phyloP scores from a whole-genome alignment of 2,888 invertebrate genomes.

The Seira musarum region DNA sequence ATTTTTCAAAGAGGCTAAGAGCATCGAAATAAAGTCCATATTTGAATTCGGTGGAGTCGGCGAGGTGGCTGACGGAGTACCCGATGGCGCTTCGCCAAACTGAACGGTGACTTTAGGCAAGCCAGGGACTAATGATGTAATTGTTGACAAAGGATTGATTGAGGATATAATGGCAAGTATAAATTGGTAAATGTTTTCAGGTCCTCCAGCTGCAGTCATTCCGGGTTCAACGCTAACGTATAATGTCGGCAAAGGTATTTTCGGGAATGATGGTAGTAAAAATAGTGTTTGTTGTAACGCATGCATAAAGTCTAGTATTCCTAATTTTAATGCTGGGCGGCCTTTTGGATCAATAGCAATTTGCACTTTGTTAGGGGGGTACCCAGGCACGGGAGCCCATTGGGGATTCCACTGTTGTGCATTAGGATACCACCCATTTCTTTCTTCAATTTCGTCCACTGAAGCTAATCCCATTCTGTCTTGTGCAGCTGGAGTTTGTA shows the following conservation, averaged over 20 bases:
- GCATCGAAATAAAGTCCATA: constrained; percentile 57
- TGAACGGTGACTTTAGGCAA: constrained; percentile 57
- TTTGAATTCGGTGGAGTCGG: constrained; percentile 10
- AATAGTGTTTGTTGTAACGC: constrained; percentile 43
- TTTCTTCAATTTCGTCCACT: not conserved
- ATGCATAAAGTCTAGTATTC: constrained; percentile 39
- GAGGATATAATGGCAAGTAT: constrained; percentile 52
- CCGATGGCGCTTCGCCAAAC: constrained; percentile 42
- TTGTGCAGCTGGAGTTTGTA: not conserved
- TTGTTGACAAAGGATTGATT: constrained; percentile 39
- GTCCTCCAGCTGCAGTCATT: constrained; percentile 41
- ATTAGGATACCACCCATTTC: constrained; percentile 21
- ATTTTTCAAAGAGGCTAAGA: constrained; percentile 45
- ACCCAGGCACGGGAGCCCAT: constrained; percentile 52
- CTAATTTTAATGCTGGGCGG: constrained; percentile 51
- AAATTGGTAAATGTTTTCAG: constrained; percentile 61
- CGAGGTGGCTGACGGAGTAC: not conserved
- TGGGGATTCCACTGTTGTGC: not conserved
- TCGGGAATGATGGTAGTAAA: constrained; percentile 55
- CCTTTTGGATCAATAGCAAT: constrained; percentile 33
- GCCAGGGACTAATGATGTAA: constrained; percentile 38
- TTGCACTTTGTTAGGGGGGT: constrained; percentile 36
- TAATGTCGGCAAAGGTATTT: constrained; percentile 59
- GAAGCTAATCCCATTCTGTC: constrained; percentile 27
- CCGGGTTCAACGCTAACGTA: constrained; percentile 57